Evolutionary conservation across 1,140 invertebrate genomes (phyloP), one percentile per base, ranked within the genome.

Genomic region (Proales similis): DNA sequence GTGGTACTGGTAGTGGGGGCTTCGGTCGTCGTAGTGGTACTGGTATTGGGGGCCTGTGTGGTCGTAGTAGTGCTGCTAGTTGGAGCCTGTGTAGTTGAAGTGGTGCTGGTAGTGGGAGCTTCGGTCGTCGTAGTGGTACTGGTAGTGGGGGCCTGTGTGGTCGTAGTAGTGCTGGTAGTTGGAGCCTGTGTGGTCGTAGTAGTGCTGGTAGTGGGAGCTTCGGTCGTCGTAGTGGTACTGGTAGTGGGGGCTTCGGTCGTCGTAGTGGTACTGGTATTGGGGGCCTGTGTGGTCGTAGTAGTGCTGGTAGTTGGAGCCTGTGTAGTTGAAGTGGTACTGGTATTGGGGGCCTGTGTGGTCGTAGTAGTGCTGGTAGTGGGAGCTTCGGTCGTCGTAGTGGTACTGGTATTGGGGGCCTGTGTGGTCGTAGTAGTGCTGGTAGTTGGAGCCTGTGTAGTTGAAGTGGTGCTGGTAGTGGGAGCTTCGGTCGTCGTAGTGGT

Each of bases 251-350:
- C n/a, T n/a, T n/a, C n/a, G n/a, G n/a, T n/a, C n/a, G n/a, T n/a
- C n/a, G n/a, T n/a, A 42, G 3, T 42, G 22, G 39, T 42, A 11
- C 6, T 42, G 4, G 39, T 42, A 42, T 19, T 3, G 4, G 39
- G 39, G 29, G n/a, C n/a, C n/a, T n/a, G 26, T 14, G 30, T 5
- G 22, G 39, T 20, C 12, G 45, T 26, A 4, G 14, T 3, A 26
- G 45, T 20, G 4, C 12, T 47, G 7, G 20, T 47, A 27, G 20
- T 47, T 3, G n/a, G 9, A 4, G 6, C 30, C n/a, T n/a, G n/a
- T 47, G 46, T 14, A 12, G 27, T 29, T 30, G 48, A 33, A 27
- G 5, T 49, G 9, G 48, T 49, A n/a, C n/a, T n/a, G 38, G 48
- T 49, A 4, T 17, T 3, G 19, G 6, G 9, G 3, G 20, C 22